Evolutionary conservation across 2,113 vertebrate genomes (phyloP), one percentile per base, ranked within the genome.

Genomic region (Macrotus californicus): DNA sequence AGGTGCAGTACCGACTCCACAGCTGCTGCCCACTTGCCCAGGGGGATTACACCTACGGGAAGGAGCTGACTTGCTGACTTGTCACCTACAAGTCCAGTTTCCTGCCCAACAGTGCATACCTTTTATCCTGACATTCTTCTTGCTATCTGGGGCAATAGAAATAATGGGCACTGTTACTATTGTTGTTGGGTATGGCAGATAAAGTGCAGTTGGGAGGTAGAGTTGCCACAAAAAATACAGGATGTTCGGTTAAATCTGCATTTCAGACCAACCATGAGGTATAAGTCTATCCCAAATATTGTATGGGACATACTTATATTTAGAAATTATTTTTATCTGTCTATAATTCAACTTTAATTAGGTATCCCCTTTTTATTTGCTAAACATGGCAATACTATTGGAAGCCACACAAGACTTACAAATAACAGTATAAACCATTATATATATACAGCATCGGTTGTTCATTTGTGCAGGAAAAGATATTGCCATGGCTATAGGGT

Each of bases 1-100:
- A 99, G 98, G 1, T 93, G 98, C 89, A 99, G 76, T 18, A 99
- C 98, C 0, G 97, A 98, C 97, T 99, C 99, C 93, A 99, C 97
- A 0, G 98, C 99, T 0, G 91, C 97, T 0, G 99, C 99, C 99
- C 99, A 99, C 96, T 99, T 98, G 14, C 97, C 99, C 64, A 99
- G 75, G 0, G 98, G 97, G 97, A 99, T 98, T 3, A 43, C 66
- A 82, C 98, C 98, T 98, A 61, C 0, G 29, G 18, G 70, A 90
- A 54, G 87, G 19, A 46, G 34, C 36, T 0, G 5, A 22, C 12
- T 18, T 67, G 72, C 41, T 72, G 50, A 36, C 41, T 26, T n/a
- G 2, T 76, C 54, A 7, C 16, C 41, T 29, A 0, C 1, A 43
- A 52, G 22, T 12, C 9, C 29, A 19, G 29, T 14, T 59, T 73